Conservation (phyloP, 2,113 vertebrate genomes). For the Ptyas mucosa region DNA sequence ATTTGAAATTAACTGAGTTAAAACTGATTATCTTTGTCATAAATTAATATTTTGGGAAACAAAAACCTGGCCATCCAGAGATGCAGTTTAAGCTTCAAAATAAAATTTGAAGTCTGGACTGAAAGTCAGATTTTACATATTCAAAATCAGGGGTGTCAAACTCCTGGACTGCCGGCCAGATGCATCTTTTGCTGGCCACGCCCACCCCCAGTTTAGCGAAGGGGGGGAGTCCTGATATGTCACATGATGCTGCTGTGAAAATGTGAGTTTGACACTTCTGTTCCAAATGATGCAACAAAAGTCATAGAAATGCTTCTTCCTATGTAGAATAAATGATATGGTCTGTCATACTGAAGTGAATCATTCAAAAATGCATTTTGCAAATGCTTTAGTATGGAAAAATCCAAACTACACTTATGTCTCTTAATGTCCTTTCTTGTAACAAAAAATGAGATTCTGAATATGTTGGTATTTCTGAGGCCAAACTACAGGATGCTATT, state of each 20-base stretch:
- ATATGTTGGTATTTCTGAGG: neutral
- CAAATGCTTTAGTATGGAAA: neutral
- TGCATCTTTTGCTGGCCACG: too few species aligned
- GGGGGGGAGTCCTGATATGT: too few species aligned
- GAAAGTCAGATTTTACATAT: neutral
- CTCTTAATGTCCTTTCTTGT: neutral
- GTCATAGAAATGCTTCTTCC: neutral
- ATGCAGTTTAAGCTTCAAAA: conserved; percentile 9
- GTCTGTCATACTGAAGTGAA: neutral
- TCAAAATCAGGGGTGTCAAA: neutral
- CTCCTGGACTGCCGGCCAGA: too few species aligned
- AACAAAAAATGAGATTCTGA: neutral
- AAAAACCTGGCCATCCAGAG: conserved; percentile 36
- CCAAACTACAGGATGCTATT: neutral
- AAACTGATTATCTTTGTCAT: conserved; percentile 54
- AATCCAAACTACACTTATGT: neutral
- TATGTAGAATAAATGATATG: neutral
- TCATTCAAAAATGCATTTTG: neutral
- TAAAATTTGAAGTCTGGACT: conserved; percentile 25
- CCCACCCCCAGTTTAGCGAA: too few species aligned
- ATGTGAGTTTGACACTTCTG: too few species aligned
- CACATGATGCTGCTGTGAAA: too few species aligned
- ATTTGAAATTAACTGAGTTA: conserved; percentile 61
- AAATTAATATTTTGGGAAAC: conserved; percentile 55
- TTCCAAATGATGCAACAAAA: neutral